These are phyloP conservation scores for Ceyx margarethae DNA, from an alignment of 2,113 vertebrate species.

Conservation along the genomic window DNA sequence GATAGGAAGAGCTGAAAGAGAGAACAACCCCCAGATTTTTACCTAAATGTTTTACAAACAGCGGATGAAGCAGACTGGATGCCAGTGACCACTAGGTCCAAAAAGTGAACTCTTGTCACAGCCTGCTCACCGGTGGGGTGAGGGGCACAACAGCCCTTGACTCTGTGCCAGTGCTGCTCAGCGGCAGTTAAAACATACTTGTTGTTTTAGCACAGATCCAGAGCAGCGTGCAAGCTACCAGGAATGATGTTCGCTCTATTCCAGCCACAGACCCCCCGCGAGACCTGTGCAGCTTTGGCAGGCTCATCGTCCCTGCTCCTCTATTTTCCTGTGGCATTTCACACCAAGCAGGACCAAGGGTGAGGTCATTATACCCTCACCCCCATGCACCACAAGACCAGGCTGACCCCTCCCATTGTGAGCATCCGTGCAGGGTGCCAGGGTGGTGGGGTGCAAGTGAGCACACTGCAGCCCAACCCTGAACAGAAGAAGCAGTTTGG, in stretches of 20 bases:
- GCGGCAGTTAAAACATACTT: accelerated
- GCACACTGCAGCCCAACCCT: not conserved
- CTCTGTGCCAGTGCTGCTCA: not conserved
- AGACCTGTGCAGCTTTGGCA: not conserved
- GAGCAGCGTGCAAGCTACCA: accelerated
- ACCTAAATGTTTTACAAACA: not conserved
- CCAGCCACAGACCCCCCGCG: not conserved
- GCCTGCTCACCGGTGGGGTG: accelerated
- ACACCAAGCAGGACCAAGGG: not conserved
- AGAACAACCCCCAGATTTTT: not conserved
- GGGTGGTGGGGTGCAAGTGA: not conserved
- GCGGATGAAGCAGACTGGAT: not conserved
- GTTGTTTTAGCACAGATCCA: not conserved
- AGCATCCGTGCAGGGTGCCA: accelerated
- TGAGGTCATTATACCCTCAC: not conserved
- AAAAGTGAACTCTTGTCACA: not conserved
- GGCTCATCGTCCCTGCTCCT: not conserved
- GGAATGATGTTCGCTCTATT: no score
- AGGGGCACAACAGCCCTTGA: not conserved
- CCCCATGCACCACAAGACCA: not conserved
- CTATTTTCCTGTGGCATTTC: not conserved
- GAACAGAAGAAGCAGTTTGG: accelerated
- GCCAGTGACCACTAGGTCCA: not conserved
- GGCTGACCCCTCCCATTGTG: not conserved
- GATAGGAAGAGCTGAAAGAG: not conserved